Evolutionary conservation across 2,797 vertebrate species (phyloP), one percentile per base, ranked within the genome.

Genomic region (Pteronotus mesoamericanus): DNA sequence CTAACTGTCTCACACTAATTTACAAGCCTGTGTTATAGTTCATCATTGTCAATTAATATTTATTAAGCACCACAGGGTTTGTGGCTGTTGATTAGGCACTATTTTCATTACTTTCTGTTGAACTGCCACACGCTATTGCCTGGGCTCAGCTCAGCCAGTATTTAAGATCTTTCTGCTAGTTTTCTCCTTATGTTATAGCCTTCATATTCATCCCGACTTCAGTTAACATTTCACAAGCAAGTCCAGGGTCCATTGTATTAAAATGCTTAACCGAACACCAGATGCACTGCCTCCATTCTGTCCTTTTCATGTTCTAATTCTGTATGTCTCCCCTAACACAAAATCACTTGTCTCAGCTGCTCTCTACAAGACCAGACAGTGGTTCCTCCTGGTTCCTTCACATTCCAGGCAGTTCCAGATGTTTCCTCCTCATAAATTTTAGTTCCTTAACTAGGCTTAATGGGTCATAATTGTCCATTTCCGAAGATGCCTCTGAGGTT

Each of bases 41-140:
- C 86, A 92, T 95, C 92, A 91, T 93, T 86, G 95, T 74, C 78
- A 95, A 42, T 95, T 95, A 94, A 84, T 85, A 96, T 95, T 96
- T 96, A 94, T 91, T 96, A 87, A 74, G 51, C 61, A 86, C 46
- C 59, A 71, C 55, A 37, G 71, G 9, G 59, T 79, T 69, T 86
- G 42, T 39, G 42, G 37, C 68, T 86, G 9, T 64, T 88, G 85
- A 83, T 59, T 71, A 82, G 72, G 48, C 88, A 86, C 85, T 11
- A 1, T 84, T 94, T 95, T 90, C 66, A 68, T 91, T 53, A 26
- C 34, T 95, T 94, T 48, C 24, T 57, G 37, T 55, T 80, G 26
- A 32, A 26, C 53, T 39, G 42, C 84, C 1, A 6, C 57, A 21
- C 89, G 89, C 53, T 12, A 6, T 86, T 77, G n/a, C 46, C 26